Base-by-base conservation (phyloP, 2,113 vertebrate species). In the Anhinga rufa region DNA sequence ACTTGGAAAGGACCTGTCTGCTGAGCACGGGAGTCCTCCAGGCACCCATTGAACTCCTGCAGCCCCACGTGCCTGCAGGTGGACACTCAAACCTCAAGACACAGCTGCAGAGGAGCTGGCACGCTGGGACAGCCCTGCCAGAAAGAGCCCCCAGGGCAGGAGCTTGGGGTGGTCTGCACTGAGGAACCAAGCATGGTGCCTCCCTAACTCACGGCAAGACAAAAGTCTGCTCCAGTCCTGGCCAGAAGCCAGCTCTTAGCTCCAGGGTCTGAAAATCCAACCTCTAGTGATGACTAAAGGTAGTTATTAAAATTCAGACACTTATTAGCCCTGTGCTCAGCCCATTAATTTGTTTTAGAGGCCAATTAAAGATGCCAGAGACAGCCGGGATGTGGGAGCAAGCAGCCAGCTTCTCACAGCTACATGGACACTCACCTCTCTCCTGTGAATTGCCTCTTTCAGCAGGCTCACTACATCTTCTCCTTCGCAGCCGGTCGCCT, bases 381-480 rank as follows among this genome's bases (percentile, higher is more conserved):
- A 40, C 13, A 65, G 49, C n/a, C 10, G 6, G 83, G 69, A 17
- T 36, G 69, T 34, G 65, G 77, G 85, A 96, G 78, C 55, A 5
- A 66, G 89, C 55, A 60, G 13, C 25, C 1, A 0, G 51, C 51
- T 57, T 40, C 93, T 77, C 55, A 4, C 79, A 29, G 86, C 88
- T 6, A 9, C 4, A 0, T 8, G 60, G 66, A 70, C 38, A 10
- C 96, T 92, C 82, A 99, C 99, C 98, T 98, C 98, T 87, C 98
- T 97, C 90, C 99, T 98, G 82, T 97, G 98, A 9, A 99, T 99
- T 2, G 99, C 99, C 36, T 99, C 99, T 96, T 99, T 99, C 78
- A 99, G 98, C 92, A 99, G 95, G 0, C 26, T 96, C 12, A 99
- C 99, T 24, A 99, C 99, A 1, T 99, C 99, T 77, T 99, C 98